Evolutionary conservation across 2,888 invertebrate species (phyloP).

Genomic region (Drosophila tripunctata): DNA sequence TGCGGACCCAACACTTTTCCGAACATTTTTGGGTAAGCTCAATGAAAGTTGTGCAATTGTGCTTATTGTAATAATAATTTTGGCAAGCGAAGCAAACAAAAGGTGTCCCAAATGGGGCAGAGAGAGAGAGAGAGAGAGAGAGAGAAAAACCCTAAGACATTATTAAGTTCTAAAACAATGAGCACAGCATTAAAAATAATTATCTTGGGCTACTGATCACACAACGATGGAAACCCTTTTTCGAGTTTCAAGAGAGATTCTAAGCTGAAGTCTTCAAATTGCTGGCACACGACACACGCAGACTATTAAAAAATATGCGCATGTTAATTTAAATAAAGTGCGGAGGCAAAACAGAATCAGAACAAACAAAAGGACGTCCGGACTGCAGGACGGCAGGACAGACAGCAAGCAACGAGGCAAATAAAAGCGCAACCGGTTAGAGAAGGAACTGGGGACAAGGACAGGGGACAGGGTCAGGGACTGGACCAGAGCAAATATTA

Average conservation of each 20-base stretch:
- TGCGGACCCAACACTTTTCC: not conserved
- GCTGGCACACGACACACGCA: conserved; percentile 29
- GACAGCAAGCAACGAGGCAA: conserved; percentile 47
- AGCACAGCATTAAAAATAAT: conserved; percentile 62
- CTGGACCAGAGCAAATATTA: conserved; percentile 71
- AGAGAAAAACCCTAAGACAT: conserved; percentile 33
- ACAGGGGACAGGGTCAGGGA: not conserved
- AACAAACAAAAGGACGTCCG: conserved; percentile 48
- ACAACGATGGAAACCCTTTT: conserved; percentile 32
- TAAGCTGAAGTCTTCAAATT: conserved; percentile 4
- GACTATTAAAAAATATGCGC: conserved; percentile 69
- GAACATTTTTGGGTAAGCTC: not conserved
- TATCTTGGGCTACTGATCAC: conserved; percentile 47
- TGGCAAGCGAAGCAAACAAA: conserved; percentile 39
- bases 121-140: too few species aligned
- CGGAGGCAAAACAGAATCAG: conserved; percentile 57
- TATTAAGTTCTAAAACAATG: conserved; percentile 68
- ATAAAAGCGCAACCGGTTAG: conserved; percentile 74
- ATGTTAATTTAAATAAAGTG: conserved; percentile 75
- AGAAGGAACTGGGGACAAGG: not conserved
- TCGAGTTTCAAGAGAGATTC: conserved; percentile 11
- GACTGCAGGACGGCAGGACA: too few species aligned
- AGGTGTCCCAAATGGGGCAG: not conserved
- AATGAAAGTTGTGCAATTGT: conserved; percentile 30
- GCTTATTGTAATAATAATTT: conserved; percentile 48